Evolutionary conservation across 2,113 vertebrate species (phyloP), one percentile per base, ranked within the genome.

Genomic region (Bambusicola thoracicus): DNA sequence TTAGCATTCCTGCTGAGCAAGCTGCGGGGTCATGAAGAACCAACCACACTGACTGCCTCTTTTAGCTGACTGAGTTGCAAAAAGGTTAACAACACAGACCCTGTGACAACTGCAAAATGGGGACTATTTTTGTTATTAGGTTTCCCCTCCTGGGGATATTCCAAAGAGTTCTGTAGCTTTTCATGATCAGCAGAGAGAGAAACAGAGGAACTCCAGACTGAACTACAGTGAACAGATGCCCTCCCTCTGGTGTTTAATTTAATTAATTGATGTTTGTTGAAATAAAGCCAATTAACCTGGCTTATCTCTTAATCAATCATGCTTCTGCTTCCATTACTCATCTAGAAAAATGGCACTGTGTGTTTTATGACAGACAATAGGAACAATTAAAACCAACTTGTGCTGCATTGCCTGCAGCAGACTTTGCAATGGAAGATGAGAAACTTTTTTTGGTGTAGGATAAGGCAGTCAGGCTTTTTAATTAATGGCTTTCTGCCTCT

Each of bases 221-320:
- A 96, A 80, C 61, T 72, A 63, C 32, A 84, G 36, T 15, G 77
- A 95, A 59, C 92, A 96, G 90, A 90, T 95, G 92, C 88, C 88
- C 74, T 94, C 92, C 80, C 77, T 94, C 87, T 90, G 81, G 88
- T 90, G 77, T 92, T 96, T 80, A 91, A 94, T 88, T 94, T 95
- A 88, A 95, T 97, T 97, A 97, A 95, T 95, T 92, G 92, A 87
- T 95, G 88, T 96, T 93, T 96, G 88, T 92, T 95, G 92, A 96
- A 95, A 90, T 93, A 95, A 94, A 95, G 93, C 83, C 76, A 97
- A 95, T 96, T 96, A 96, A 95, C 92, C 95, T 93, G 77, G 41
- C 46, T 94, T 94, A 94, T 95, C 85, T 94, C 92, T 92, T 93
- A 82, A 97, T 97, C 95, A 95, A 85, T 95, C 94, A 90, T 69